Evolutionary conservation across 2,888 invertebrate species (phyloP).

Genomic region (Tinea semifulvella): DNA sequence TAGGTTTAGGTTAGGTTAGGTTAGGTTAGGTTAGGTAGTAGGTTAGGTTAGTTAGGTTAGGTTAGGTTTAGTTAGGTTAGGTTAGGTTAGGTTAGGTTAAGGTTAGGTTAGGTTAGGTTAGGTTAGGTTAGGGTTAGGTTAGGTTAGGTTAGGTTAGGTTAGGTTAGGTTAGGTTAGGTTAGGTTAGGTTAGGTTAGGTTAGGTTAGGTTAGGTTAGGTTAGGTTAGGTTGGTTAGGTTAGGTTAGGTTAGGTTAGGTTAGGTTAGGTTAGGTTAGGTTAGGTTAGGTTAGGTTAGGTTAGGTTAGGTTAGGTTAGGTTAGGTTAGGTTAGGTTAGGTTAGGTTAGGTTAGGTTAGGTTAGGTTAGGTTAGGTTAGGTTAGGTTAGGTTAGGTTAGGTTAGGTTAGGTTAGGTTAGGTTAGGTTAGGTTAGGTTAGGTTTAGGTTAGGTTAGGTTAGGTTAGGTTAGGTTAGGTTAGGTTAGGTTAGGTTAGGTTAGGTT

Average conservation of each 20-base stretch:
- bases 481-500: constrained; percentile 22
- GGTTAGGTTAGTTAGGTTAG: constrained; percentile 18
- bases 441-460: constrained; percentile 21
- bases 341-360: constrained; percentile 17
- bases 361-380: constrained; percentile 18
- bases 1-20: constrained; percentile 18
- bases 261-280: constrained; percentile 20
- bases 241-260: constrained; percentile 19
- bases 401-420: constrained; percentile 19
- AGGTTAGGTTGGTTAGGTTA: constrained; percentile 19
- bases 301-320: constrained; percentile 18
- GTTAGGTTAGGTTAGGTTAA: constrained; percentile 17
- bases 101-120: constrained; percentile 16
- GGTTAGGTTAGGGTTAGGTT: constrained; percentile 17
- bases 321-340: constrained; percentile 19
- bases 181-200: constrained; percentile 20
- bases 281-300: constrained; percentile 19
- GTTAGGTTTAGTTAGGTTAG: constrained; percentile 17
- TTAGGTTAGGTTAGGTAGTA: constrained; percentile 19
- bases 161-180: constrained; percentile 21
- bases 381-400: constrained; percentile 19
- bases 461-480: constrained; percentile 21
- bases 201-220: constrained; percentile 20
- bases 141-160: constrained; percentile 21
- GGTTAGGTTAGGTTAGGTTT: constrained; percentile 22